These are phyloP conservation scores for Artibeus jamaicensis DNA, from an alignment of 2,797 vertebrate genomes.

Conservation along the genomic window DNA sequence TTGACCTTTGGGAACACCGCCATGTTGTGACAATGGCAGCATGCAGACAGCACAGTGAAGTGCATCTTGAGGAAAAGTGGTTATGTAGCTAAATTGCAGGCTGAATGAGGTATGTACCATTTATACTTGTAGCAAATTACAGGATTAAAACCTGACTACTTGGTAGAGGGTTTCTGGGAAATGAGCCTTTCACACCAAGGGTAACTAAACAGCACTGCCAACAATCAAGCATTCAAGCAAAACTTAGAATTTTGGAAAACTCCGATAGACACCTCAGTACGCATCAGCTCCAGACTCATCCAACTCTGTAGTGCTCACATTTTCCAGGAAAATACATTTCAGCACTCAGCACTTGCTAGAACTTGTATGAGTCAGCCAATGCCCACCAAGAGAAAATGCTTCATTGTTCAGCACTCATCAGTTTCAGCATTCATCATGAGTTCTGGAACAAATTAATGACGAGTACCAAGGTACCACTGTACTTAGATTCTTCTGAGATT, in stretches of 20 bases:
- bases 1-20: background rate
- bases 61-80: background rate
- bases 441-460: background rate
- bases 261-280: background rate
- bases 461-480: background rate
- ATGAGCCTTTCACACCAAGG: background rate
- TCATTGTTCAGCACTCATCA: background rate
- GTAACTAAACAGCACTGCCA: background rate
- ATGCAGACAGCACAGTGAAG: background rate
- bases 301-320: background rate
- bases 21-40: background rate
- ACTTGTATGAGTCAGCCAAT: background rate
- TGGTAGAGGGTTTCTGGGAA: background rate
- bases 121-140: background rate
- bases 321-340: background rate
- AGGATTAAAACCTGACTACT: background rate
- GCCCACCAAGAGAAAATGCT: background rate
- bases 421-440: too few relatives aligned
- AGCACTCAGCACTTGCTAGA: background rate
- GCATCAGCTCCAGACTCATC: background rate
- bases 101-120: background rate
- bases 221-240: conserved; percentile 11
- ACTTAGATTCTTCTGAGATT: background rate
- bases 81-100: background rate
- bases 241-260: conserved; percentile 11